phyloP scores from a whole-genome alignment of 2,797 vertebrate genomes.

The Sebastes kiyomatsui region DNA sequence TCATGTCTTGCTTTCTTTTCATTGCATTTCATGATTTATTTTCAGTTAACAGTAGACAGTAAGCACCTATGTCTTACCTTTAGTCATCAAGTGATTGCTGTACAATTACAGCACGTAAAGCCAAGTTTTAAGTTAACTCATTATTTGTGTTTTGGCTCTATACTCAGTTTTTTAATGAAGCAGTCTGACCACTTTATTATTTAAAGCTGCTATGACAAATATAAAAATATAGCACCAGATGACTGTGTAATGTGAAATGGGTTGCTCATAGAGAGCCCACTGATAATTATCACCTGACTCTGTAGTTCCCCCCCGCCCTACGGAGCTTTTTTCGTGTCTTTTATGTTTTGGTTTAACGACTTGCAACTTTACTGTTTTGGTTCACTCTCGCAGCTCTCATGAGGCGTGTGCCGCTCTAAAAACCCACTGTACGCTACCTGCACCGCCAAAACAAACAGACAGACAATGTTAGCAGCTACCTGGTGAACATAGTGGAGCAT shows the following conservation, averaged over 20 bases:
- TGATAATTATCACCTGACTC: not conserved
- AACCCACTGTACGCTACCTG: not conserved
- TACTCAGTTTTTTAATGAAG: not conserved
- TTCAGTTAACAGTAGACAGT: not conserved
- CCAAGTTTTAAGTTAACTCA: not conserved
- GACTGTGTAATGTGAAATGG: not conserved
- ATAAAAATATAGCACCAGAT: not conserved
- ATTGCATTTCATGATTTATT: not conserved
- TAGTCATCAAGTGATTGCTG: not conserved
- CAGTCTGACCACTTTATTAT: not conserved
- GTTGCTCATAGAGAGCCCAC: not conserved
- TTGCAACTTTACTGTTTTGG: not conserved
- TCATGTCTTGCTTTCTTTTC: slow-evolving; percentile 11
- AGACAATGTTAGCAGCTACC: not conserved
- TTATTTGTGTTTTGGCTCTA: slow-evolving; percentile 30
- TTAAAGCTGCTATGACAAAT: not conserved
- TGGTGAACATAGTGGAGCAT: no score
- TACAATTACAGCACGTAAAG: not conserved
- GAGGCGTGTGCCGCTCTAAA: not conserved
- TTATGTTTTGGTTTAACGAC: not conserved
- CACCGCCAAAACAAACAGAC: not conserved
- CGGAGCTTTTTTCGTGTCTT: not conserved
- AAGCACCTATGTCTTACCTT: not conserved
- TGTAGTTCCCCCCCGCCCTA: not conserved
- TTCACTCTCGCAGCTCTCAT: not conserved